These are phyloP conservation scores for Chiridota heheva DNA, from an alignment of 35 echinoderm and acorn worm genomes.

Conservation along the genomic window DNA sequence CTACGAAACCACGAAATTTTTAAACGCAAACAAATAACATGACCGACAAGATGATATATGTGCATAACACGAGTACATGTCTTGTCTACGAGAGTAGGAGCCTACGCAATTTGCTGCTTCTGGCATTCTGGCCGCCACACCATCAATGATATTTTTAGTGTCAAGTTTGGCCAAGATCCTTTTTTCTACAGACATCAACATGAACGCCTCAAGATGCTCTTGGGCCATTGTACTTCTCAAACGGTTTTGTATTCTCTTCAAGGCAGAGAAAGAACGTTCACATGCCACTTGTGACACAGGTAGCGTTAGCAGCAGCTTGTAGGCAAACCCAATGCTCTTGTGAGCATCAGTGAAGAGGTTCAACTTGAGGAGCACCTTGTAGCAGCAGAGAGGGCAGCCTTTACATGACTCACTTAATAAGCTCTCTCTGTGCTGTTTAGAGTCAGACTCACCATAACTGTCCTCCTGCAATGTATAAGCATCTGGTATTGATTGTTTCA, in stretches of 20 bases:
- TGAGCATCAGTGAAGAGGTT: constrained; percentile 12
- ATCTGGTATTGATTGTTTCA: constrained; percentile 16
- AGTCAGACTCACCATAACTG: too few relatives aligned
- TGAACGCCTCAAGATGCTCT: constrained; percentile 6
- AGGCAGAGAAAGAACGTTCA: constrained; percentile 2
- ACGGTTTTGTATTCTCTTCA: not conserved
- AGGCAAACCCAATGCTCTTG: not conserved
- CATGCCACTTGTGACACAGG: constrained; percentile 38
- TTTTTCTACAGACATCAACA: constrained; percentile 14
- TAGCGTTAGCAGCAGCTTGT: constrained; percentile 38
- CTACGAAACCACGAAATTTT: too few relatives aligned
- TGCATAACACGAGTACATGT: too few relatives aligned
- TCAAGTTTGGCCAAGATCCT: constrained; percentile 4
- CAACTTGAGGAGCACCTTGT: constrained; percentile 28
- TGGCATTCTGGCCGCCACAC: not conserved
- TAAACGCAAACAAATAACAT: too few relatives aligned
- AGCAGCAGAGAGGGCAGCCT: constrained; percentile 21
- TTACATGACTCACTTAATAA: constrained; percentile 15
- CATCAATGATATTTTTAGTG: not conserved
- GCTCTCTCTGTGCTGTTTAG: not conserved
- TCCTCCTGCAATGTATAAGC: not conserved
- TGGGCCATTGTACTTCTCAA: not conserved
- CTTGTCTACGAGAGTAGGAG: too few relatives aligned
- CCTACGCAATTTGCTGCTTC: too few relatives aligned
- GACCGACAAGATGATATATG: too few relatives aligned